A percentile compares a stretch with the other conserved stretches of the same genome.
These are phyloP conservation scores for Prietella phreatophila DNA, from an alignment of 2,113 vertebrate genomes.

Conservation along the genomic window DNA sequence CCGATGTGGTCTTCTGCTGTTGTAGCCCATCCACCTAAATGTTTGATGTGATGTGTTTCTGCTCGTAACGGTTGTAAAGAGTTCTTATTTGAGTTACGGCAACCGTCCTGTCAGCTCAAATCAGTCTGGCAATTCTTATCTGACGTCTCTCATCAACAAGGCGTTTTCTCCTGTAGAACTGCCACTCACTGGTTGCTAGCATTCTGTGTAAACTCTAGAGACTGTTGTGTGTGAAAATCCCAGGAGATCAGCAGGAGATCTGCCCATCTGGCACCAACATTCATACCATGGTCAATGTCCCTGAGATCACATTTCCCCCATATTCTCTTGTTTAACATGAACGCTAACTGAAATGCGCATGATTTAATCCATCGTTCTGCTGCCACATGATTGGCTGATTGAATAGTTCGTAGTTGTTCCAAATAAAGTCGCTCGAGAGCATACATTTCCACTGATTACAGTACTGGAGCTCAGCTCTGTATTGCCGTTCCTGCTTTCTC, in stretches of 20 bases:
- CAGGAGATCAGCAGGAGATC: background rate
- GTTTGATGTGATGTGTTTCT: background rate
- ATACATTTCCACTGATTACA: background rate
- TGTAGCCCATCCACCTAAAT: background rate
- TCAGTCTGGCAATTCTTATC: background rate
- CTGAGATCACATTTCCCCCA: background rate
- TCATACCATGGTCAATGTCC: background rate
- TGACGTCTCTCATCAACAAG: background rate
- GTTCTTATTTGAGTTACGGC: background rate
- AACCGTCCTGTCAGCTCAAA: background rate
- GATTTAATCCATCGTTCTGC: background rate
- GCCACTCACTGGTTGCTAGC: background rate
- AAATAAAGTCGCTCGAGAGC: background rate
- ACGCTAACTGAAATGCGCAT: background rate
- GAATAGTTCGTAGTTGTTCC: background rate
- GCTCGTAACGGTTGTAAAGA: background rate
- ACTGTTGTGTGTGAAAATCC: background rate
- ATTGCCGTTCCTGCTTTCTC: background rate
- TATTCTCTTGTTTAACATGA: background rate
- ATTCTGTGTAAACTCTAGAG: background rate
- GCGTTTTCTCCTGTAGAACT: background rate
- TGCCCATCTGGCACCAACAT: background rate
- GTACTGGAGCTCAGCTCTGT: background rate
- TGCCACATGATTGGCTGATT: background rate
- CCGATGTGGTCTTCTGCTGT: background rate